Evolutionary conservation across 2,888 invertebrate genomes (phyloP).

Genomic region (Stenoptilia bipunctidactyla): DNA sequence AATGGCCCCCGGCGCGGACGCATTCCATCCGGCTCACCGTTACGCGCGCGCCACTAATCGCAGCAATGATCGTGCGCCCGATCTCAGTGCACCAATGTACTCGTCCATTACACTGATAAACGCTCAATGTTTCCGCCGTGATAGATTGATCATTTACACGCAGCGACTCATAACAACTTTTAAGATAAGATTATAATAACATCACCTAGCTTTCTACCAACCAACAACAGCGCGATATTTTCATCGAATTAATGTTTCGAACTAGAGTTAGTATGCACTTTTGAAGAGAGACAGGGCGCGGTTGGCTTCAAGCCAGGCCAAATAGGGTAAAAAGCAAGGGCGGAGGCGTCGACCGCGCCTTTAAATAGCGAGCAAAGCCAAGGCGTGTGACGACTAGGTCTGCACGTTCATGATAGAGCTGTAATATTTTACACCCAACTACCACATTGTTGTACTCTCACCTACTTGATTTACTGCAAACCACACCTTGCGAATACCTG

Average conservation of each 20-base stretch:
- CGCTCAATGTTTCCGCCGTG: background rate
- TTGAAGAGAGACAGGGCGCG: constrained; percentile 25
- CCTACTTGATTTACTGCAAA: background rate
- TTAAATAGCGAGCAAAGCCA: constrained; percentile 67
- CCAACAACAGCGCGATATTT: too few species aligned
- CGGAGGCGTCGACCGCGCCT: constrained; percentile 57
- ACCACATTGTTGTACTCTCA: background rate
- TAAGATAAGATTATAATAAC: too few species aligned
- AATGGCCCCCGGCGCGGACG: constrained; percentile 40
- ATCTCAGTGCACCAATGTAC: constrained; percentile 13
- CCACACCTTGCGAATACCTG: background rate
- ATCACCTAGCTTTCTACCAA: constrained; percentile 10
- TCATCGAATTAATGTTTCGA: too few species aligned
- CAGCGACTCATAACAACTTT: background rate
- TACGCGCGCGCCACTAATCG: constrained; percentile 43
- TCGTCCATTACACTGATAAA: constrained; percentile 8
- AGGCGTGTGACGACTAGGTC: constrained; percentile 35
- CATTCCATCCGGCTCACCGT: constrained; percentile 59
- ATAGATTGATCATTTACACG: constrained; percentile 5
- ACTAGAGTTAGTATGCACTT: too few species aligned
- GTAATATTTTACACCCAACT: too few species aligned
- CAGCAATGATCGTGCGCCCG: constrained; percentile 27
- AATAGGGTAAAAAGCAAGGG: constrained; percentile 66
- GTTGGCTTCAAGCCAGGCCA: constrained; percentile 59
- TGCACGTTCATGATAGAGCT: background rate